Evolutionary conservation across 2,797 vertebrate genomes (phyloP).

Genomic region (Neosilurus hyrtlii): DNA sequence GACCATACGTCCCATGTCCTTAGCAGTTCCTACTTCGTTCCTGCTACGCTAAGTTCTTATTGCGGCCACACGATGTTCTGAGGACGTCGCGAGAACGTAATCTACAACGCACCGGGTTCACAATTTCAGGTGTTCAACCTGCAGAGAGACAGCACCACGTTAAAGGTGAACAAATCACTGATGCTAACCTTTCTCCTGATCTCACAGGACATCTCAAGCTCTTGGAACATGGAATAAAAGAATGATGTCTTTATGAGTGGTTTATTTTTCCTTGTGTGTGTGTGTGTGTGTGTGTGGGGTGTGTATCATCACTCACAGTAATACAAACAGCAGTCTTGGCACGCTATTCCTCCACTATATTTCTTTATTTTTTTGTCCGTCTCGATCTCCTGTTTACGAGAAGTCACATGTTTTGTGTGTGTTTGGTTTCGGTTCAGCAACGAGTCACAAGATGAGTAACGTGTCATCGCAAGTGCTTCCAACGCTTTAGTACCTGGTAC

Average conservation of each 20-base stretch:
- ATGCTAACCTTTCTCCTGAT: not conserved
- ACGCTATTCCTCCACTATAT: not conserved
- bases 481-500: not conserved
- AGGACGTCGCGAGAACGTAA: no score
- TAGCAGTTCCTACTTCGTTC: no score
- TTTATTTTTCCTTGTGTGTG: not conserved
- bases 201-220: not conserved
- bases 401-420: not conserved
- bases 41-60: no score
- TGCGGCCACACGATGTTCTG: no score
- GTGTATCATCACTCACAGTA: not conserved
- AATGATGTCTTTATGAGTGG: not conserved
- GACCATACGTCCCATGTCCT: no score
- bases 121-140: no score
- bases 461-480: not conserved
- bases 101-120: no score
- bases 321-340: not conserved
- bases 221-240: no score
- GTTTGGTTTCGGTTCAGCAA: conserved; percentile 3
- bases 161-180: not conserved
- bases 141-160: no score
- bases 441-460: not conserved
- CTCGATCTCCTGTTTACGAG: not conserved
- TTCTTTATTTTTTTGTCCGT: not conserved
- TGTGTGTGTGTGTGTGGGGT: no score